phyloP scores from a whole-genome alignment of 1,140 invertebrate species.

The Drosophila orena region DNA sequence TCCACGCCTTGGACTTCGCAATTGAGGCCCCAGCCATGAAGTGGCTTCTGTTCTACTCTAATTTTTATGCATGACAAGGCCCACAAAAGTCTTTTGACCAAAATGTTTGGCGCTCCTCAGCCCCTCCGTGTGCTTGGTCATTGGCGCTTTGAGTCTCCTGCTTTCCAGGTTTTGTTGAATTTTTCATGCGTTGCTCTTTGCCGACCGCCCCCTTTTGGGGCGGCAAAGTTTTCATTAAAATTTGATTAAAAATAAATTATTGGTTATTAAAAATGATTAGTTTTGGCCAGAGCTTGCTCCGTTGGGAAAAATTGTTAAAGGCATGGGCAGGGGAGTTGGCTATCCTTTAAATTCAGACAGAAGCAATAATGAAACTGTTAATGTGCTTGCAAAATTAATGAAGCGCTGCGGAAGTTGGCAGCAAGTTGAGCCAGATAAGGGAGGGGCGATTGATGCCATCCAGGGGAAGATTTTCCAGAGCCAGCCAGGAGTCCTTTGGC shows the following conservation, averaged over 20 bases:
- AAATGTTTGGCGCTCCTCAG: constrained; percentile 35
- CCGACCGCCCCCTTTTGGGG: constrained; percentile 13
- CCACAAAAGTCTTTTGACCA: constrained; percentile 49
- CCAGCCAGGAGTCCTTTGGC: neutral
- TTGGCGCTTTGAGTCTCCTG: neutral
- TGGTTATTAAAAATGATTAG: constrained; percentile 84
- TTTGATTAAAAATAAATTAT: constrained; percentile 83
- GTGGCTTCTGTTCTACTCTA: constrained; percentile 64
- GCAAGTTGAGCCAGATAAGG: constrained; percentile 33
- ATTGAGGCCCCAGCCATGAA: neutral
- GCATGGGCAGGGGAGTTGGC: neutral
- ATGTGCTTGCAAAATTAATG: constrained; percentile 64
- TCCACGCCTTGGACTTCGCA: constrained; percentile 41
- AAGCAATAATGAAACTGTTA: constrained; percentile 76
- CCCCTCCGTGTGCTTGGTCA: constrained; percentile 20
- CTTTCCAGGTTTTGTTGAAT: constrained; percentile 52
- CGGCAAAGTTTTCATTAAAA: constrained; percentile 77
- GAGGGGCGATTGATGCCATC: constrained; percentile 24
- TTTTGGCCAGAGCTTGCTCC: constrained; percentile 48
- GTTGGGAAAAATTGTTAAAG: neutral
- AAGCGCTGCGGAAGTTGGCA: constrained; percentile 42
- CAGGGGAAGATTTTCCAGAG: neutral
- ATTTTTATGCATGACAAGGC: constrained; percentile 78
- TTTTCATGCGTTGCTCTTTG: constrained; percentile 51
- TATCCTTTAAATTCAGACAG: constrained; percentile 37